Evolutionary conservation across 2,797 vertebrate genomes (phyloP), one percentile per base, ranked within the genome.

Genomic region (Rhincodon typus): DNA sequence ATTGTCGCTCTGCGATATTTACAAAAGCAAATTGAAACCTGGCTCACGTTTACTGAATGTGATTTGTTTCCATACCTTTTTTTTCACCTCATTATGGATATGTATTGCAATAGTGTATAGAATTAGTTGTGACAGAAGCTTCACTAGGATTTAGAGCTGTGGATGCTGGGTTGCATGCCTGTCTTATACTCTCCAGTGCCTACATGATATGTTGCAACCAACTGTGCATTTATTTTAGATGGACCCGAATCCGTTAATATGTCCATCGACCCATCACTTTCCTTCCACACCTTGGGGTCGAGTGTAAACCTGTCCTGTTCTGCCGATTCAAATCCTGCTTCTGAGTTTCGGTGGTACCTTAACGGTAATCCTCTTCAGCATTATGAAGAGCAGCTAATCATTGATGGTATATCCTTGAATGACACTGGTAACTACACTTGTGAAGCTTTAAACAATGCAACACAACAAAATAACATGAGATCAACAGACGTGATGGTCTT

Each of bases 391-490:
- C 70, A 94, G 30, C 50, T 91, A 34, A 46, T 17, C 15, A 82
- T 96, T 77, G 5, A 12, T 38, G 70, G 79, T 21, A 50, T 95
- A 17, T 34, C 94, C 38, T 42, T 77, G 72, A 66, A 79, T 4
- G 10, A 77, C 70, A 82, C 46, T n/a, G 72, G 94, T 38, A 95
- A 74, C 62, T 95, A 79, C 42, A 95, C 25, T 79, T 95, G 94
- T 38, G 34, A 95, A 21, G 72, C 72, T 19, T 62, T 17, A 34
- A 96, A 96, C 90, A 94, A 79, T 2, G 25, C 88, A 46, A 96
- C 95, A 42, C 15, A 67, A 42, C 38, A 23, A 69, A 69, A 46
- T 21, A 69, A 4, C 21, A 21, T 25, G 38, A 17, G 21, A 70
- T 69, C 66, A 38, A 94, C 17, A 5, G 62, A 23, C 34, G 69